Evolutionary conservation across 2,888 invertebrate genomes (phyloP).

Genomic region (Uloborus plumipes): DNA sequence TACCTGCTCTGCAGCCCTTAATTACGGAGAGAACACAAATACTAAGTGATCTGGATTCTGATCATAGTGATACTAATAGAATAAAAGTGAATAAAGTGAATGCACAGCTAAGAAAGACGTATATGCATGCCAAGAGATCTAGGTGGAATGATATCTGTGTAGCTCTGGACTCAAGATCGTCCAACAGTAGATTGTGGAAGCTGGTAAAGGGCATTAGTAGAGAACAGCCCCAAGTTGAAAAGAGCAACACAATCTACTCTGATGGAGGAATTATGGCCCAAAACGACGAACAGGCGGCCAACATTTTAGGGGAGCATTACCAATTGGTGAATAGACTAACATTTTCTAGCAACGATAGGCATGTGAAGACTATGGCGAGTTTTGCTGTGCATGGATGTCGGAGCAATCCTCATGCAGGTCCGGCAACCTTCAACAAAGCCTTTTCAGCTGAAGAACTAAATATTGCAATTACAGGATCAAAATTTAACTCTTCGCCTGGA

Average conservation of each 20-base stretch:
- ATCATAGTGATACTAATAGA: background rate
- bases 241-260: background rate
- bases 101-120: constrained; percentile 4
- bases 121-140: background rate
- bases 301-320: background rate
- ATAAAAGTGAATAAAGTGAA: background rate
- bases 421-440: background rate
- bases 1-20: background rate
- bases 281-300: background rate
- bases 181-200: constrained; percentile 1
- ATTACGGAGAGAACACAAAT: background rate
- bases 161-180: background rate
- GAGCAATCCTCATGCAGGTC: background rate
- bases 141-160: background rate
- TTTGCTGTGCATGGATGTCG: background rate
- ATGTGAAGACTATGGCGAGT: background rate
- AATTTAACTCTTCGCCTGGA: constrained; percentile 2
- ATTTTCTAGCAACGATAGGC: background rate
- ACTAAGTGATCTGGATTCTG: background rate
- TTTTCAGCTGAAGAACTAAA: background rate
- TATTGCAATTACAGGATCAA: background rate
- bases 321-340: background rate
- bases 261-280: background rate
- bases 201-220: constrained; percentile 1
- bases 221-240: background rate